Evolutionary conservation across 2,888 invertebrate genomes (phyloP).

Genomic region (Drosophila suboccidentalis): DNA sequence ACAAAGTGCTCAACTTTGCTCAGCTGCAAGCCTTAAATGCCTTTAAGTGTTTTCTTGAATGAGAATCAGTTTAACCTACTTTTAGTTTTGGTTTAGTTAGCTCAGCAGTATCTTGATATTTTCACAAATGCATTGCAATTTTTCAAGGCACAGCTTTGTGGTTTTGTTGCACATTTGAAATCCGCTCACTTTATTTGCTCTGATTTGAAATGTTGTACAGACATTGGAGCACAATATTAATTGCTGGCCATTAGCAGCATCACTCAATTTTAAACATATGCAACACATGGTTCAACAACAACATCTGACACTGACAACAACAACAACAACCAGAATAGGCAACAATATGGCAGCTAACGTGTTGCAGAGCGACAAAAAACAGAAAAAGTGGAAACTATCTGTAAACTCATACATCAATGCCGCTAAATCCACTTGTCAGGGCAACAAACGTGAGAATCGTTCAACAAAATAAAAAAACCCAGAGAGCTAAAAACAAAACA

Average conservation of each 20-base stretch:
- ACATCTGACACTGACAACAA: constrained; percentile 9
- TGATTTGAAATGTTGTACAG: constrained; percentile 38
- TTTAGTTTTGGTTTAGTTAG: neutral
- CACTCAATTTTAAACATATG: constrained; percentile 74
- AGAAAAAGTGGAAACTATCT: constrained; percentile 69
- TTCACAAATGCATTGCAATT: constrained; percentile 17
- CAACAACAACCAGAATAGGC: constrained; percentile 11
- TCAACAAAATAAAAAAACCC: constrained; percentile 31
- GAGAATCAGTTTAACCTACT: constrained; percentile 1
- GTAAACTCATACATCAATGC: constrained; percentile 78
- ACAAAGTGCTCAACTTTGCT: neutral
- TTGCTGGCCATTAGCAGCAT: constrained; percentile 75
- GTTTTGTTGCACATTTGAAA: constrained; percentile 11
- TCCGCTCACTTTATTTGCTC: constrained; percentile 52
- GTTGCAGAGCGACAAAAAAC: constrained; percentile 8
- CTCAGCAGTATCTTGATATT: constrained; percentile 7
- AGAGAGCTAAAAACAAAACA: constrained; percentile 30
- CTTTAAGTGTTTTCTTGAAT: neutral
- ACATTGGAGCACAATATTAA: constrained; percentile 64
- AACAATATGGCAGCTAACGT: constrained; percentile 12
- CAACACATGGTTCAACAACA: constrained; percentile 45
- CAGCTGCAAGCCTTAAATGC: neutral
- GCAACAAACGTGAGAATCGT: constrained; percentile 79
- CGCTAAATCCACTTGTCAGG: constrained; percentile 81
- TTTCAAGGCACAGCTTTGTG: constrained; percentile 13